Percentiles rank a stretch among this genome's conserved stretches.
Conservation (phyloP, 2,113 vertebrate species). For the Cryptoleucopteryx plumbea region DNA sequence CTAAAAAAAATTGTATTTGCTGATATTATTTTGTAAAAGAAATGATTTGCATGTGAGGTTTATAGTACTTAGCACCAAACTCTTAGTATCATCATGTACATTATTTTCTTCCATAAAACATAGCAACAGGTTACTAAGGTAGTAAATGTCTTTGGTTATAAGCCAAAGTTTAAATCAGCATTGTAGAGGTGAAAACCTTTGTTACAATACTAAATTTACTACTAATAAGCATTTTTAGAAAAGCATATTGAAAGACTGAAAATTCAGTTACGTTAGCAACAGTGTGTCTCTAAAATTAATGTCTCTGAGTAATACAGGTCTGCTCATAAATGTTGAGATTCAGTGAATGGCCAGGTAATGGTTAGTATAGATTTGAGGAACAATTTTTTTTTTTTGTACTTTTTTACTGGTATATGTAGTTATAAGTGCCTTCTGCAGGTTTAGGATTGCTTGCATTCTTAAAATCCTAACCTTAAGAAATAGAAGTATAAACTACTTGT, state of each 20-base stretch:
- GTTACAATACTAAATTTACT: background rate
- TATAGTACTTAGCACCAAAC: background rate
- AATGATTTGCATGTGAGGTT: background rate
- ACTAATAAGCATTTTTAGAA: background rate
- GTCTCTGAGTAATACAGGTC: background rate
- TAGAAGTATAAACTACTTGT: background rate
- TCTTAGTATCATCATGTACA: background rate
- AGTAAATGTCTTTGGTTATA: background rate
- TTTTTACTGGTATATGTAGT: background rate
- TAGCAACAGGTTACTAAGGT: background rate
- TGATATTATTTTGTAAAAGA: slow-evolving; percentile 30
- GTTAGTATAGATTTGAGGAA: background rate
- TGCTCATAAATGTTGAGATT: background rate
- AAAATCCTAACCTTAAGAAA: background rate
- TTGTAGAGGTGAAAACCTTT: background rate
- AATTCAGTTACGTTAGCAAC: background rate
- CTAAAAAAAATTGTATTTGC: background rate
- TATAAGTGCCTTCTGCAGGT: background rate
- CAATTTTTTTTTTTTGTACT: background rate
- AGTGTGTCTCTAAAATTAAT: background rate
- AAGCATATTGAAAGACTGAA: background rate
- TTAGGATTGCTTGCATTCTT: background rate
- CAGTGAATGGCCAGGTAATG: background rate
- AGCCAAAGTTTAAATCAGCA: background rate
- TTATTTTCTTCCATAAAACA: background rate